phyloP scores from a whole-genome alignment of 2,113 vertebrate species.

The Proteles cristata region DNA sequence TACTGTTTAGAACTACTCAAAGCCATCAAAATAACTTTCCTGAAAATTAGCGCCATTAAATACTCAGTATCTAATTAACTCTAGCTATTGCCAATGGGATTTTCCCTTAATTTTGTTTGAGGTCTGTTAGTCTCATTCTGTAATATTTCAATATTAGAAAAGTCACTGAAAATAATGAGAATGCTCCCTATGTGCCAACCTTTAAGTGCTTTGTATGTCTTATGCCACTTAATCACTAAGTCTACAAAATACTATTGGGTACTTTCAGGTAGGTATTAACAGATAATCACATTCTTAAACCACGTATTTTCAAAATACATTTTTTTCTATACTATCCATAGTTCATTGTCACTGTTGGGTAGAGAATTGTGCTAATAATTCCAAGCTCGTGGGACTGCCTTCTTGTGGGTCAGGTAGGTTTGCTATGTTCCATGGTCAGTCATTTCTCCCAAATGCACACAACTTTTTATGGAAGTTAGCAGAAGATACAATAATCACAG shows the following conservation, averaged over 20 bases:
- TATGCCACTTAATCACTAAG: neutral
- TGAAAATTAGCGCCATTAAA: constrained; percentile 26
- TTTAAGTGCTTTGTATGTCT: neutral
- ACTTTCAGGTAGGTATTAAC: neutral
- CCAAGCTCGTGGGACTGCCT: neutral
- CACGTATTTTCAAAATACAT: neutral
- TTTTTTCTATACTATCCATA: neutral
- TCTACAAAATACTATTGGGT: neutral
- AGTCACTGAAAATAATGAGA: constrained; percentile 35
- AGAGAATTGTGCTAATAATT: neutral
- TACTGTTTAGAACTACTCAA: neutral
- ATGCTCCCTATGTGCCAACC: neutral
- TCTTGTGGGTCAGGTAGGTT: neutral
- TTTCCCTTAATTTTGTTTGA: neutral
- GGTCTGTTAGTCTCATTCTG: neutral
- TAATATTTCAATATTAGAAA: constrained; percentile 37
- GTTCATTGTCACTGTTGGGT: neutral
- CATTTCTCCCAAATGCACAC: neutral
- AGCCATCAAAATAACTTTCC: neutral
- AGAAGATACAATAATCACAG: neutral
- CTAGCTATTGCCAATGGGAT: neutral
- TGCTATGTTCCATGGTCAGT: rapidly evolving
- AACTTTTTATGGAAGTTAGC: neutral
- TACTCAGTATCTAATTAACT: constrained; percentile 36
- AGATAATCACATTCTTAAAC: neutral